phyloP scores from a whole-genome alignment of 2,113 vertebrate genomes.

The Pedetes capensis region DNA sequence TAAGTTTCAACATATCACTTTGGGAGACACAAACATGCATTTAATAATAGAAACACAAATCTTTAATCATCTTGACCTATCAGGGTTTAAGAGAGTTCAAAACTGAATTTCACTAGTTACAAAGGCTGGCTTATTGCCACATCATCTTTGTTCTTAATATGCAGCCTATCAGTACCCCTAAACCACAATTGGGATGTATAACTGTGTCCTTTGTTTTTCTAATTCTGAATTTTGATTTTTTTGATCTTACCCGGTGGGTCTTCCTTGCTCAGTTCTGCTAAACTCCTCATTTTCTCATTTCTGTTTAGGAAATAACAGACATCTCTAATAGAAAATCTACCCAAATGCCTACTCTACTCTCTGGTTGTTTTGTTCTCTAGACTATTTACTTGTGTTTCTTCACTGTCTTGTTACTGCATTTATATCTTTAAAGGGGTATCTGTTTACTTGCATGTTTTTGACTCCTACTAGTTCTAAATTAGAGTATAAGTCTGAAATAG shows the following conservation, averaged over 20 bases:
- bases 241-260: not conserved
- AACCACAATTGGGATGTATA: not conserved
- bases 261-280: not conserved
- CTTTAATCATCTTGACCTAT: not conserved
- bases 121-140: not conserved
- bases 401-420: not conserved
- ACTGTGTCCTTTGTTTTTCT: not conserved
- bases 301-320: not conserved
- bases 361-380: not conserved
- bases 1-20: not conserved
- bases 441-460: not conserved
- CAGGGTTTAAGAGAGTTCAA: not conserved
- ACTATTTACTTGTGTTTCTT: not conserved
- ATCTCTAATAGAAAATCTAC: not conserved
- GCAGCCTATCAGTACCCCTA: not conserved
- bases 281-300: not conserved
- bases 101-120: not conserved
- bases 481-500: not conserved
- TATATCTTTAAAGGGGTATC: not conserved
- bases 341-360: not conserved
- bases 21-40: not conserved
- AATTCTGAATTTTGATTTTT: not conserved
- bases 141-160: not conserved
- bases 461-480: not conserved
- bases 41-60: not conserved